Conservation (phyloP, 64 coral and sea anemone species). For the Montipora efflorescens region DNA sequence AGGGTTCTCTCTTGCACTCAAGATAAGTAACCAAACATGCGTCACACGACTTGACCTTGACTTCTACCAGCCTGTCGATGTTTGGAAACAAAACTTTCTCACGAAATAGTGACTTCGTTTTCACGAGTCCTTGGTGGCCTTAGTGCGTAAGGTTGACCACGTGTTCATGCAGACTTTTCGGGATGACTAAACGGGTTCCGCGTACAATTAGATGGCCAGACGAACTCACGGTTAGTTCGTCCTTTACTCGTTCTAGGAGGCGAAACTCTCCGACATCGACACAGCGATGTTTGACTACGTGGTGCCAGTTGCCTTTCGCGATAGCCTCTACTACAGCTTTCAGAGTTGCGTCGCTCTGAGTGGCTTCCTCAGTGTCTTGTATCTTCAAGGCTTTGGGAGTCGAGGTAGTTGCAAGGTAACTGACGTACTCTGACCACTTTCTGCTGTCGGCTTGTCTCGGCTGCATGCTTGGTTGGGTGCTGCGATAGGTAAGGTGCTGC, state of each 20-base stretch:
- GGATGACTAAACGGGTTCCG: constrained; percentile 1
- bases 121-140: constrained; percentile 56
- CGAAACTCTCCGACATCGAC: constrained; percentile 30
- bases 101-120: constrained; percentile 41
- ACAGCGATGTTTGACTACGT: neutral
- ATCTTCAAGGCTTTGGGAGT: constrained; percentile 63
- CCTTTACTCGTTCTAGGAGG: constrained; percentile 20
- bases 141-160: constrained; percentile 25
- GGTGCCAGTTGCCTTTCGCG: constrained; percentile 6
- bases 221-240: constrained; percentile 6
- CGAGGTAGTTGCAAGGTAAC: neutral
- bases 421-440: neutral
- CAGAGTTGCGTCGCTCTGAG: constrained; percentile 33
- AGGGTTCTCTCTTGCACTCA: constrained; percentile 16
- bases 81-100: constrained; percentile 62
- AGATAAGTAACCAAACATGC: neutral
- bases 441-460: constrained; percentile 35
- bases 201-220: constrained; percentile 40
- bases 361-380: constrained; percentile 43
- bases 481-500: constrained; percentile 58
- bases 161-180: constrained; percentile 42
- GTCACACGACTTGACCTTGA: constrained; percentile 43
- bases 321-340: constrained; percentile 28
- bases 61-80: constrained; percentile 36
- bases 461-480: constrained; percentile 34